Evolutionary conservation across 2,797 vertebrate species (phyloP).

Genomic region (Phrynocephalus vlangalii): DNA sequence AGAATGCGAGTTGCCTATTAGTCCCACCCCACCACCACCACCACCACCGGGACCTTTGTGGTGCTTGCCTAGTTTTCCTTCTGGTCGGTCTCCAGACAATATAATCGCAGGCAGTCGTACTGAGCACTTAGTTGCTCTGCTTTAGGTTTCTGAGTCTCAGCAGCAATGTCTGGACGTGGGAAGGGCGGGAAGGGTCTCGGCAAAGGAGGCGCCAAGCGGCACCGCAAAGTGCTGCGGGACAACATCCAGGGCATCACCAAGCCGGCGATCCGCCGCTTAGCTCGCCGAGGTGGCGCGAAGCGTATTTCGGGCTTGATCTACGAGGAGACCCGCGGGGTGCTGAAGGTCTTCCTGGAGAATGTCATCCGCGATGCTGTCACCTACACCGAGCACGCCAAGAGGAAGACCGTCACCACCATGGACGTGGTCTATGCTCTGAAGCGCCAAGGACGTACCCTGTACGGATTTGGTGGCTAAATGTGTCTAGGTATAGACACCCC

Average conservation of each 20-base stretch:
- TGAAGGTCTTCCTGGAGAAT: slow-evolving; percentile 42
- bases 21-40: too few relatives aligned
- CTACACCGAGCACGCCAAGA: slow-evolving; percentile 41
- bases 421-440: slow-evolving; percentile 34
- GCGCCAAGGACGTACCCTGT: slow-evolving; percentile 26
- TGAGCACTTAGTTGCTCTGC: rapidly evolving
- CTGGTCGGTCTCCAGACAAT: background rate
- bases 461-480: slow-evolving; percentile 16
- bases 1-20: too few relatives aligned
- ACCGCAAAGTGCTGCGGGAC: slow-evolving; percentile 19
- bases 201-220: slow-evolving; percentile 17
- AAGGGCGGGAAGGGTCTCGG: slow-evolving; percentile 25
- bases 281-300: slow-evolving; percentile 30
- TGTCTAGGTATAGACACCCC: rapidly evolving
- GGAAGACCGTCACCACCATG: slow-evolving; percentile 35
- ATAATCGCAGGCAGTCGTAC: background rate
- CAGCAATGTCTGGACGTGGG: background rate
- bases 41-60: too few relatives aligned
- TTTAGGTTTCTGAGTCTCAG: rapidly evolving
- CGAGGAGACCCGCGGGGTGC: slow-evolving; percentile 31
- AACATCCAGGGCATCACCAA: slow-evolving; percentile 39
- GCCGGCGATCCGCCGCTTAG: slow-evolving; percentile 28
- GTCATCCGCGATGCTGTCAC: slow-evolving; percentile 36
- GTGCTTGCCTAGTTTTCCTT: background rate
- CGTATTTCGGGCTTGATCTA: slow-evolving; percentile 38